Base-by-base conservation (phyloP, 1,140 invertebrate genomes). In the Drosophila saltans region DNA sequence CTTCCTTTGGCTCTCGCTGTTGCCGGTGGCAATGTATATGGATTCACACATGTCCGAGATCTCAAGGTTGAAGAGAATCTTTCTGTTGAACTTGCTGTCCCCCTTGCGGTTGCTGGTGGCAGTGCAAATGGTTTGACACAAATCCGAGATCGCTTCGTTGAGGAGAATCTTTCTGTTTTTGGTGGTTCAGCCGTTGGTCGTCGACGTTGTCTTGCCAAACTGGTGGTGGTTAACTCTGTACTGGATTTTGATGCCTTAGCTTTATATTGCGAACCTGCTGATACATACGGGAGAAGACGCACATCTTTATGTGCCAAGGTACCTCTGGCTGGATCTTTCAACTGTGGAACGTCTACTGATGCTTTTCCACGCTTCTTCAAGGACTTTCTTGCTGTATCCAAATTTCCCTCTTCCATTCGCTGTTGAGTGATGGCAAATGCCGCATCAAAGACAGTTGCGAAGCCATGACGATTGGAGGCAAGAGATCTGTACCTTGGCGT, bases 351-450 rank as follows among this genome's bases (percentile, higher is more conserved):
- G 24, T 26, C n/a, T 24, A 21, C 21, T 0, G 6, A 7, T 52
- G 45, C 45, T 26, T 52, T 26, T 7, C 8, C 8, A 21, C 45
- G 45, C 45, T 52, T 16, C 3, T 52, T 24, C 45, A 52, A 26
- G 8, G 45, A 26, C 45, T 24, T 52, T 52, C 21, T 21, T 21
- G 45, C 45, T 7, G 45, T 52, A 26, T 52, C 7, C 24, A 52
- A 52, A 40, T 60, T 60, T 16, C 33, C 36, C 2, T 40, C 5
- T 9, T 41, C 36, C 36, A 40, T 36, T 9, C 61, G 61, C 8
- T 43, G 41, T 28, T 63, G 8, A n/a, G n/a, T 28, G 11, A 10
- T 63, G 9, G 61, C 61, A n/a, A 63, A 28, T 3, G 61, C 61
- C 43, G 26, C 41, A 45, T 63, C 61, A 11, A 63, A 63, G n/a